These are phyloP conservation scores for Lamellibrachia satsuma DNA, from an alignment of 2,888 invertebrate genomes.

Conservation along the genomic window DNA sequence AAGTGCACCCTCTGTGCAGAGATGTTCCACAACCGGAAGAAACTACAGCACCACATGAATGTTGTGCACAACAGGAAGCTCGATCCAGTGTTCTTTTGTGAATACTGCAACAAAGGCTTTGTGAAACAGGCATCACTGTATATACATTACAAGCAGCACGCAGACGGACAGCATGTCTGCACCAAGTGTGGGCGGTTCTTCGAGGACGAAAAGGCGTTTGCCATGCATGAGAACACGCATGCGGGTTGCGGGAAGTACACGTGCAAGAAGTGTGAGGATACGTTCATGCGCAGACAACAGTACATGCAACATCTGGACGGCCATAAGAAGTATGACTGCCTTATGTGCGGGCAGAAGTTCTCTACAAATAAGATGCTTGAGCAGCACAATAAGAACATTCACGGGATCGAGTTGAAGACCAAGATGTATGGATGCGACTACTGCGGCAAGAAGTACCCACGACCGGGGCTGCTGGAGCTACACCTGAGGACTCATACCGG, in stretches of 20 bases:
- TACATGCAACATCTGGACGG: conserved; percentile 52
- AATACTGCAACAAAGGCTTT: conserved; percentile 50
- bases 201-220: conserved; percentile 42
- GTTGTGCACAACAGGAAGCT: conserved; percentile 46
- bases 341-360: conserved; percentile 46
- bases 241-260: conserved; percentile 45
- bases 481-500: conserved; percentile 49
- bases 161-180: conserved; percentile 50
- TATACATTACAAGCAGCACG: conserved; percentile 52
- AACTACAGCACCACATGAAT: conserved; percentile 44
- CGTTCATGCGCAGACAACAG: conserved; percentile 53
- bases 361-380: conserved; percentile 48
- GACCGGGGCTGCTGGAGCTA: conserved; percentile 44
- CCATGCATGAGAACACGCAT: conserved; percentile 49
- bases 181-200: conserved; percentile 53
- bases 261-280: conserved; percentile 51
- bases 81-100: conserved; percentile 48
- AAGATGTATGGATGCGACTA: conserved; percentile 49
- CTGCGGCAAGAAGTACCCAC: conserved; percentile 49
- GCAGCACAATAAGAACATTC: conserved; percentile 46
- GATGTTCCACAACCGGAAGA: conserved; percentile 22
- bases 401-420: conserved; percentile 41
- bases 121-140: conserved; percentile 49
- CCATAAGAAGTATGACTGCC: background rate
- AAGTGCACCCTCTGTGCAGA: conserved; percentile 23